Evolutionary conservation across 1,140 invertebrate genomes (phyloP).

Genomic region (Drosophila seguyi): DNA sequence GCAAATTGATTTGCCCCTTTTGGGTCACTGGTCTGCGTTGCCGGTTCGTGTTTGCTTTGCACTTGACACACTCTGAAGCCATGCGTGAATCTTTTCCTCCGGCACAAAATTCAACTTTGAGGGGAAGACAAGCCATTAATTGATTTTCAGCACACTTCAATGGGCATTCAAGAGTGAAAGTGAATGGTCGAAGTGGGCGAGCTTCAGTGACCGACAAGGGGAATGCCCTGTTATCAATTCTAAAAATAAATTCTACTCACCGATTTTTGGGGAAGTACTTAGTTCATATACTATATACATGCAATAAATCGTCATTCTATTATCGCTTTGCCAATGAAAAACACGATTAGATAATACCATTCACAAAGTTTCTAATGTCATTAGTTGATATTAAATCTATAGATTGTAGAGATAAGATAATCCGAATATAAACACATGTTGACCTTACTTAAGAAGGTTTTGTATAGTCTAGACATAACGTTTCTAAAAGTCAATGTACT

Average conservation of each 20-base stretch:
- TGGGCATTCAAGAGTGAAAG: conserved; percentile 44
- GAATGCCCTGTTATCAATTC: conserved; percentile 3
- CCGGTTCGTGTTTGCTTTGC: conserved; percentile 63
- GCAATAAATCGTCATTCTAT: no score
- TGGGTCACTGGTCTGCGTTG: conserved; percentile 39
- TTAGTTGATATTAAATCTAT: no score
- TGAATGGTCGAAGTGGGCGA: conserved; percentile 1
- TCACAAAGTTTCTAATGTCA: not conserved
- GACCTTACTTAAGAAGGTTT: no score
- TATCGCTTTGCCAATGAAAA: not conserved
- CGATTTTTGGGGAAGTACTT: not conserved
- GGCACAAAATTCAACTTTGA: conserved; percentile 59
- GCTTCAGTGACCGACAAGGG: not conserved
- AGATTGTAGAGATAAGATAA: no score
- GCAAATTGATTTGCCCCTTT: conserved; percentile 69
- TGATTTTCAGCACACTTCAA: conserved; percentile 70
- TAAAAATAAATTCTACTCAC: not conserved
- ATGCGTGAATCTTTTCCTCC: conserved; percentile 70
- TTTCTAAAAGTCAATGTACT: not conserved
- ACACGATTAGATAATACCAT: no score
- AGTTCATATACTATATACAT: not conserved
- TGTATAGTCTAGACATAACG: no score
- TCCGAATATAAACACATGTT: no score
- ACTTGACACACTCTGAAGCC: conserved; percentile 77
- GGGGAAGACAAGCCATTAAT: conserved; percentile 67